Base-by-base conservation (phyloP, 2,113 vertebrate genomes). In the Microtus oregoni region DNA sequence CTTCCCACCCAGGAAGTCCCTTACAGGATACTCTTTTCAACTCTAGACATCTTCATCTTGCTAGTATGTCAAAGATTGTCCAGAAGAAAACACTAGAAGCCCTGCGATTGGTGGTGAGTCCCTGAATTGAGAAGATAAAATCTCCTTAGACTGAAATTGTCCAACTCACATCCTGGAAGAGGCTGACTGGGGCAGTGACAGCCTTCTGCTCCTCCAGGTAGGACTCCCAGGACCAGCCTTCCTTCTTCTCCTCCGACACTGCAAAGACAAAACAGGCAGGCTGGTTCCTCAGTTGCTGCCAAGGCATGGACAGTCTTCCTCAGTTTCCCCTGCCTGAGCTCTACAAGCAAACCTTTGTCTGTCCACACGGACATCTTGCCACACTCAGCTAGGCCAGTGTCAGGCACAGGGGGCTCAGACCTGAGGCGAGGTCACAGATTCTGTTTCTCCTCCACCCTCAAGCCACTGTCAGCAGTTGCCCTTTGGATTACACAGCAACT, bases 181-280 rank as follows among this genome's bases (percentile, higher is more conserved):
- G 99, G 98, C 99, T 99, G 98, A 98, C 98, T n/a, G 99, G 99
- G 93, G 99, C 99, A 92, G 99, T 99, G 26, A 99, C 83, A 94
- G 99, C 98, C 98, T 99, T 99, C 98, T 99, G 99, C 93, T 99
- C 99, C 95, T 99, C 99, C 81, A 99, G 98, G 98, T 99, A 99
- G 94, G 98, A 98, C 86, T 98, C 97, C 99, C 99, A 99, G 0
- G 99, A 99, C 99, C 99, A 99, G 97, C 98, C 98, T 98, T 99
- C 99, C 94, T 99, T 99, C 98, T 99, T 99, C 97, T 99, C 99
- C 44, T 98, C 98, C 72, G 98, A 96, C 94, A 97, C 99, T 99
- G 97, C 97, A 95, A 61, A 83, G 47, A 92, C 38, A 47, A 94
- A 52, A 97, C 68, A 95, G 61, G 85, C 3, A 30, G 86, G 55